These are phyloP conservation scores for Symphodus melops DNA, from an alignment of 2,113 vertebrate genomes.

Conservation along the genomic window DNA sequence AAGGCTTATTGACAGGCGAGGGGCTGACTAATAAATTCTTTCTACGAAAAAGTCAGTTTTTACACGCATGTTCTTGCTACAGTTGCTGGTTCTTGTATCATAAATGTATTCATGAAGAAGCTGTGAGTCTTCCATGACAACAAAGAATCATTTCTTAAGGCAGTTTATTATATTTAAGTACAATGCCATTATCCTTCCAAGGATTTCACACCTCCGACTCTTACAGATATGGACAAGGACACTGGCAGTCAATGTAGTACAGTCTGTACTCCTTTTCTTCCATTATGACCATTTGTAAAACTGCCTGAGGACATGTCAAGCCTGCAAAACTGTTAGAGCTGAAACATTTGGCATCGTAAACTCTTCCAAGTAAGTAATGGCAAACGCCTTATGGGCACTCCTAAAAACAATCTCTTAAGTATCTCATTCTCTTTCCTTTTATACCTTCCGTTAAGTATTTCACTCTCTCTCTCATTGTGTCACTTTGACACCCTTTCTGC, in stretches of 20 bases:
- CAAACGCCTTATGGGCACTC: constrained; percentile 34
- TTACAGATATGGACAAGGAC: constrained; percentile 4
- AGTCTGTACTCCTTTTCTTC: constrained; percentile 22
- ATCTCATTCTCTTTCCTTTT: constrained; percentile 8
- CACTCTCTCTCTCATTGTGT: background rate
- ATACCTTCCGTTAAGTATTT: constrained; percentile 3
- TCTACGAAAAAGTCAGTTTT: constrained; percentile 24
- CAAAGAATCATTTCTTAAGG: background rate
- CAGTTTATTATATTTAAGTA: background rate
- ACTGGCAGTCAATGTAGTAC: background rate
- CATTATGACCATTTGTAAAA: constrained; percentile 42
- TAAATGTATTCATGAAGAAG: background rate
- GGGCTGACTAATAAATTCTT: background rate
- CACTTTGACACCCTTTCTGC: background rate
- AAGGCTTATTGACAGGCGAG: background rate
- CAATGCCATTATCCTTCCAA: background rate
- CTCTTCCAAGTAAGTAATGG: constrained; percentile 48
- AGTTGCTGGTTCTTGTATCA: background rate
- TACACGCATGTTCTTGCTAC: background rate
- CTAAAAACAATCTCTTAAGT: constrained; percentile 33
- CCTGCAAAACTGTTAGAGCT: constrained; percentile 50
- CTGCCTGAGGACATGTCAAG: constrained; percentile 40
- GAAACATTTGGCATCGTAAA: constrained; percentile 57
- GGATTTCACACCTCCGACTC: background rate
- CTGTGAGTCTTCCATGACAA: background rate